Base-by-base conservation (phyloP, 2,113 vertebrate species). In the Syrrhaptes paradoxus region DNA sequence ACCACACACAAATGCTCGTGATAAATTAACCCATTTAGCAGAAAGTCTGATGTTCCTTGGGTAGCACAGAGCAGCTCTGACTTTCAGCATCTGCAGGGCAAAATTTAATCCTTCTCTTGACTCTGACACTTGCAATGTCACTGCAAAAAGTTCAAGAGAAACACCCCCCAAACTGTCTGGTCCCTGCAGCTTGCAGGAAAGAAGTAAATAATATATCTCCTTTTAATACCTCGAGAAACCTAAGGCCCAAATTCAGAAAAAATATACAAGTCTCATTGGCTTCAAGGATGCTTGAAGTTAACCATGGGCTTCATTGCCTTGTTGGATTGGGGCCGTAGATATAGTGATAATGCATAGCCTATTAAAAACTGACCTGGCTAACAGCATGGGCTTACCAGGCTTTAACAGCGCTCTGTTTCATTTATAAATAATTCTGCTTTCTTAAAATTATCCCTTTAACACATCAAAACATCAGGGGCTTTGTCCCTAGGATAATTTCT, bases 381-480 rank as follows among this genome's bases (percentile, higher is more conserved):
- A 71, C 71, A 65, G 2, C 17, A 41, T 11, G 17, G 18, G 26
- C 22, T 78, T 72, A 57, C 36, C 25, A 66, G 49, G 36, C 68
- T 80, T 85, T 90, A 73, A 36, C 11, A 81, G 13, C 8, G 7
- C 48, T 63, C 28, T 38, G 54, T 76, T 95, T 93, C 4, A 67
- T 54, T 93, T 58, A 72, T 70, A 90, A 96, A 91, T 85, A 95
- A 61, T 86, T 91, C 21, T 4, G 15, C 38, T 83, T 92, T 84
- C 32, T 61, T 52, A 61, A 43, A 85, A 92, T 72, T 63, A 36
- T 72, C 18, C 43, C 62, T 92, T 24, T 90, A 68, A 89, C 29
- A 70, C 25, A 43, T 18, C 45, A 54, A 84, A 85, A 24, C 4
- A 3, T 8, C 26, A 36, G 5, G 3, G 15, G 20, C 14, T 7